Percentiles rank a stretch among this genome's conserved stretches.
Conservation (phyloP, 2,113 vertebrate genomes). For the Dicrurus megarhynchus region DNA sequence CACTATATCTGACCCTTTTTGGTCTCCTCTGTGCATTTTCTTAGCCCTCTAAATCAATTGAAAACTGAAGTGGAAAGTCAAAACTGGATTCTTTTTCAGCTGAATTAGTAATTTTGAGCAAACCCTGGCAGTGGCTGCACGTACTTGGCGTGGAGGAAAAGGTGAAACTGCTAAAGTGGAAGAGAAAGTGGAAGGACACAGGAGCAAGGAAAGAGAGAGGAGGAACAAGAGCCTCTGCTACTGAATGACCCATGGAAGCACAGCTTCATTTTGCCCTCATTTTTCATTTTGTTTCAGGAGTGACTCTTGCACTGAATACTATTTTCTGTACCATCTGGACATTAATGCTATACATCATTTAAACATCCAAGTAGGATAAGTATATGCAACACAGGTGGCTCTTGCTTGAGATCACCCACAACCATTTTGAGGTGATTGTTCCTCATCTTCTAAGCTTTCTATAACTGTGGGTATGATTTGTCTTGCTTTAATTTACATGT, state of each 20-base stretch:
- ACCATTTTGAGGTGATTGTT: neutral
- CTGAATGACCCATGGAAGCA: neutral
- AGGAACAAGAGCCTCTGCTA: neutral
- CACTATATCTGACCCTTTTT: neutral
- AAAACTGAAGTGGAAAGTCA: neutral
- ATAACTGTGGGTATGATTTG: accelerated
- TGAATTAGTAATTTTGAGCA: neutral
- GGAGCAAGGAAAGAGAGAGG: neutral
- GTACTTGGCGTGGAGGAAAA: neutral
- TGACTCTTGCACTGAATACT: neutral
- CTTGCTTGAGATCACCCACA: neutral
- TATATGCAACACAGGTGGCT: neutral
- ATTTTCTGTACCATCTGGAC: neutral
- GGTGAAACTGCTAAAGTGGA: neutral
- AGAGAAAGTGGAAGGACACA: neutral
- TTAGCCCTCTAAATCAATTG: neutral
- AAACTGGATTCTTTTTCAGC: neutral
- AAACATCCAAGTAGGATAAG: neutral
- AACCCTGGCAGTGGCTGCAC: neutral
- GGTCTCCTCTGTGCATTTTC: neutral
- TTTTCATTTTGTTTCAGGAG: neutral
- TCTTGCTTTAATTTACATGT: neutral
- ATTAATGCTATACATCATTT: neutral
- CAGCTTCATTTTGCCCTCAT: neutral
- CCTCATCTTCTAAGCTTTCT: neutral